Conservation (phyloP, 2,888 invertebrate species). For the Pollenia amentaria region DNA sequence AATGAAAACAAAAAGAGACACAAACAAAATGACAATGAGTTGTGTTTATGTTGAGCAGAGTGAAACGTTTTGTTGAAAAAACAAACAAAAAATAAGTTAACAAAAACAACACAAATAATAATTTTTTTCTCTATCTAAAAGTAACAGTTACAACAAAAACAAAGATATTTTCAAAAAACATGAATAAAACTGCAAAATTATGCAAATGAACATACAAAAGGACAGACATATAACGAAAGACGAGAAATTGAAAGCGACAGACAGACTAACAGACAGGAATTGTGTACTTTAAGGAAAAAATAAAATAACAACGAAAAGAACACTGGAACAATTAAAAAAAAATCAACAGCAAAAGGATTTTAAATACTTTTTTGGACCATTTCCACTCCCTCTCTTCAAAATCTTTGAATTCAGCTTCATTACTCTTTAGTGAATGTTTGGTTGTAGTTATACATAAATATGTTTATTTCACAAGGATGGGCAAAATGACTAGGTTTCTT, state of each 20-base stretch:
- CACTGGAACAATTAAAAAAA: slow-evolving; percentile 2
- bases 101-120: slow-evolving; percentile 6
- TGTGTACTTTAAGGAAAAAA: not conserved
- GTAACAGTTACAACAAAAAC: not conserved
- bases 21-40: slow-evolving; percentile 25
- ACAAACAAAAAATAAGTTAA: not conserved
- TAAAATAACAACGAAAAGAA: not conserved
- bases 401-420: no score
- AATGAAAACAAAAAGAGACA: not conserved
- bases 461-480: no score
- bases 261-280: slow-evolving; percentile 16
- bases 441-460: no score
- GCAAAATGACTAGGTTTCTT: no score
- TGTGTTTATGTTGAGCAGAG: not conserved
- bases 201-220: slow-evolving; percentile 45
- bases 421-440: no score
- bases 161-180: not conserved
- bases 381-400: not conserved
- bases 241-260: not conserved
- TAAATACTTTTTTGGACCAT: slow-evolving; percentile 1
- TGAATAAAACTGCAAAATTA: slow-evolving; percentile 58
- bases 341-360: slow-evolving; percentile 12
- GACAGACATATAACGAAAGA: not conserved
- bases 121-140: slow-evolving; percentile 7
- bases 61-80: slow-evolving; percentile 18